phyloP scores from a whole-genome alignment of 2,888 invertebrate species.

The Myopa tessellatipennis region DNA sequence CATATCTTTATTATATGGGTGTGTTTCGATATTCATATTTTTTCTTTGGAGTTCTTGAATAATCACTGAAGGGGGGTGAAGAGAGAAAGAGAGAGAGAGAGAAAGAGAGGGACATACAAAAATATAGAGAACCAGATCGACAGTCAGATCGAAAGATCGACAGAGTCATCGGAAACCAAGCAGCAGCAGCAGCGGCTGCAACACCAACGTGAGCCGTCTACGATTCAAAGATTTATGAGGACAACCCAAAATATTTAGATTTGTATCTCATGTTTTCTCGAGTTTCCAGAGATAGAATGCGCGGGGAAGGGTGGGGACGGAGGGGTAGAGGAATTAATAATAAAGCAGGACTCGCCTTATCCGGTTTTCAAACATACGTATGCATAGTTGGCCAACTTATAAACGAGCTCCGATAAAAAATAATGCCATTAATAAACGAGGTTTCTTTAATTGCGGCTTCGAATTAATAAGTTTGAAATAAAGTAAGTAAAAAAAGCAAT shows the following conservation, averaged over 20 bases:
- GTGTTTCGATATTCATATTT: too few relatives aligned
- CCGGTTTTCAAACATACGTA: too few relatives aligned
- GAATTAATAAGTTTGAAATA: background rate
- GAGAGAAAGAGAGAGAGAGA: too few relatives aligned
- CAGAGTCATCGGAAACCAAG: too few relatives aligned
- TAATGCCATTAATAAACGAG: too few relatives aligned
- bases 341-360: background rate
- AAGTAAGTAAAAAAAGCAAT: too few relatives aligned
- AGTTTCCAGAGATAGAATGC: background rate
- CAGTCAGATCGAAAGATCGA: too few relatives aligned
- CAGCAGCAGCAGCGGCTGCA: background rate
- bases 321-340: background rate
- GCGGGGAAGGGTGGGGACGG: background rate
- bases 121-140: too few relatives aligned
- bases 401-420: background rate
- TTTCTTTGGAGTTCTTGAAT: too few relatives aligned
- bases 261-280: slow-evolving; percentile 21
- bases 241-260: slow-evolving; percentile 34
- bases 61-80: too few relatives aligned
- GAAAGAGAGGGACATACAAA: too few relatives aligned
- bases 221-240: slow-evolving; percentile 28
- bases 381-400: background rate
- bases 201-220: background rate
- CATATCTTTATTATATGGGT: too few relatives aligned
- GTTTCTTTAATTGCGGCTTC: background rate